Evolutionary conservation across 2,797 vertebrate species (phyloP), one percentile per base, ranked within the genome.

Genomic region (Semotilus atromaculatus): DNA sequence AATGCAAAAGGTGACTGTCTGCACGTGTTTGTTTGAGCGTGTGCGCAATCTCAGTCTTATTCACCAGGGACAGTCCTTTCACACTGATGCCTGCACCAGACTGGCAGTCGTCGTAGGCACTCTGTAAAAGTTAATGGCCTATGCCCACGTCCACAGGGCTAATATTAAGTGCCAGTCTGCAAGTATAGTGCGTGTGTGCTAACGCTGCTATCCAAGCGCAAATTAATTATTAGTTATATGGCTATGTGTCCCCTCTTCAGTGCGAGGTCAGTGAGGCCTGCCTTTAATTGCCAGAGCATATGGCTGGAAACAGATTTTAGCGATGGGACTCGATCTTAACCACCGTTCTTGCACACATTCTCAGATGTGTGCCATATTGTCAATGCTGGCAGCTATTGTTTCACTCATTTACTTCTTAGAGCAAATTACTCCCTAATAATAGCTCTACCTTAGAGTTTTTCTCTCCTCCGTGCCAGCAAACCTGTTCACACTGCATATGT

Each of bases 351-450:
- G 96, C 95, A 94, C 94, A 91, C 96, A 93, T 94, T 94, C 96
- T 98, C 97, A 97, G 96, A 98, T 97, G 96, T 97, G 95, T 96
- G 97, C 97, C 98, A 99, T 99, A 99, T 98, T 99, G 98, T 96
- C 94, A 95, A 95, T 95, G 97, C 97, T 99, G 97, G 97, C 97
- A 99, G 97, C 97, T 96, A 99, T 99, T 99, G 97, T 99, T 98
- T 96, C 94, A 94, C 96, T 97, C 97, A 97, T 98, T 98, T 98
- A 99, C 97, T 99, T 99, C 98, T 98, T 96, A 98, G 97, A 97
- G 97, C 97, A 99, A 99, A 99, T 99, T 99, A 99, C 97, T 98
- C 97, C 97, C 97, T 97, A 97, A 99, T 99, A 99, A 99, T 99
- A 99, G 98, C 98, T 99, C 98, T 99, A 99, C 98, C 98, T 99